Evolutionary conservation across 2,888 invertebrate genomes (phyloP), one percentile per base, ranked within the genome.

Genomic region (Herminia tarsipennalis): DNA sequence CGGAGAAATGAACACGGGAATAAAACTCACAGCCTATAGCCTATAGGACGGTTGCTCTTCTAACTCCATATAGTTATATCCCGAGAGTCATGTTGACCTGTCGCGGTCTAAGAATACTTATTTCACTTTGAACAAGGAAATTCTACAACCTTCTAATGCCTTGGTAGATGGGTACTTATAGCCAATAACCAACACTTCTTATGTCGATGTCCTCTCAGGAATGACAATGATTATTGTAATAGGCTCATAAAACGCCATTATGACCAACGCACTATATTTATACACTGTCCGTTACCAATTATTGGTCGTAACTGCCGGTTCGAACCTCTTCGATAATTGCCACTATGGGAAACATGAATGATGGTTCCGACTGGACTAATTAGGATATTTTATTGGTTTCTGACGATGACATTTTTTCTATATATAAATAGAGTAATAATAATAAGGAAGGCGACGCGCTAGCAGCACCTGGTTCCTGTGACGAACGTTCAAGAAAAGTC

Each of bases 201-300:
- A 30, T 47, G 53, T 56, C 70, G 70, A 65, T 70, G 78, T 77
- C 78, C 70, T 66, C 57, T 64, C 24, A 43, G 64, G 73, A 81
- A 85, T 85, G 85, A 85, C 84, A 87, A 83, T 85, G 76, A 85
- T 86, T 86, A 84, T 80, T 85, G 83, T 73, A 86, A 87, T 81
- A 74, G 75, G 65, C 70, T 40, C 86, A 84, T 88, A 87, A 87
- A 87, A 81, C 84, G 80, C 76, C 72, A 81, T 88, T 86, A 87
- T 76, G 71, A 71, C 58, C 41, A 50, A 49, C 50, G 66, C 69
- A 64, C 83, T 86, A 83, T 88, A 88, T 81, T 90, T 88, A 88
- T 70, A 60, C 73, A 74, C 81, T 73, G 82, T 76, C 78, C 76
- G 73, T 72, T 83, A 80, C 83, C 88, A 89, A 91, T 91, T 89